Evolutionary conservation across 2,113 vertebrate species (phyloP).

Genomic region (Proterorhinus semilunaris): DNA sequence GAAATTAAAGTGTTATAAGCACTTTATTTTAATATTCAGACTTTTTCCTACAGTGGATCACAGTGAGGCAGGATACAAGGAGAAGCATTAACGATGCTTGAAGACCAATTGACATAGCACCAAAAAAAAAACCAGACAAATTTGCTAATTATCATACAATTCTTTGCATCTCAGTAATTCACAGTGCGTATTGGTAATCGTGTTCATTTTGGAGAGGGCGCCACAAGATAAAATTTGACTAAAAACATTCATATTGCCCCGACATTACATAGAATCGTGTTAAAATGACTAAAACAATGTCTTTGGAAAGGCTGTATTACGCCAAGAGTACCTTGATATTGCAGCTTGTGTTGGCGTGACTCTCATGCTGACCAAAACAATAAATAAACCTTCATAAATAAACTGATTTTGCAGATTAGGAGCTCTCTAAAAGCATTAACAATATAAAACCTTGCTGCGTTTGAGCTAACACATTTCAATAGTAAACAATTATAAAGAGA

Average conservation of each 20-base stretch:
- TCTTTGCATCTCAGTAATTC: not conserved
- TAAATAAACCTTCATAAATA: not conserved
- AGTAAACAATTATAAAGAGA: not conserved
- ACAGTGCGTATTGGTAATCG: not conserved
- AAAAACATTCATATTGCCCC: not conserved
- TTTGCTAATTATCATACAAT: too few relatives aligned
- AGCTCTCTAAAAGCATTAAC: not conserved
- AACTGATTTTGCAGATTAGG: not conserved
- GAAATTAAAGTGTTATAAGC: too few relatives aligned
- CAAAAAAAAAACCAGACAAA: not conserved
- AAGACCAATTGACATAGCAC: not conserved
- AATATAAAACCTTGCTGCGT: constrained; percentile 2
- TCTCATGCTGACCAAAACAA: too few relatives aligned
- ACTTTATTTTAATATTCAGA: too few relatives aligned
- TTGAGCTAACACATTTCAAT: not conserved
- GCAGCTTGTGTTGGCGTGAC: not conserved
- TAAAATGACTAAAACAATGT: not conserved
- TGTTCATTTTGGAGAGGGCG: not conserved
- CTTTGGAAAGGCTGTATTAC: not conserved
- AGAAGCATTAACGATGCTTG: too few relatives aligned
- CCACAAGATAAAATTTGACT: too few relatives aligned
- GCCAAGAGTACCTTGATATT: not conserved
- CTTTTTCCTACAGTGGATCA: too few relatives aligned
- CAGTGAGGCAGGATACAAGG: too few relatives aligned
- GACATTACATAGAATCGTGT: not conserved